These are phyloP conservation scores for Platichthys stellatus DNA, from an alignment of 2,113 vertebrate species.

Conservation along the genomic window DNA sequence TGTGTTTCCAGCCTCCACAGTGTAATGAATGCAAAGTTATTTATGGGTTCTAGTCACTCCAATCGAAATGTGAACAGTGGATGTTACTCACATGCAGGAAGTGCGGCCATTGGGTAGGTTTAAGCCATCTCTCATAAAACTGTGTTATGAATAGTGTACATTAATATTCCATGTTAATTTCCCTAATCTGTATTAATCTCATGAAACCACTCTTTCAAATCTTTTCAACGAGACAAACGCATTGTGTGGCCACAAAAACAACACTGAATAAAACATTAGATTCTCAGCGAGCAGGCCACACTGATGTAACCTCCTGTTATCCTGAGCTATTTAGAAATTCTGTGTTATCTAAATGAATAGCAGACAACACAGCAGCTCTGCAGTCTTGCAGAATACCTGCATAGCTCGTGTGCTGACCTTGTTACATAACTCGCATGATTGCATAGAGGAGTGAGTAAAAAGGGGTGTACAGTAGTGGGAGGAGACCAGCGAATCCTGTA, in stretches of 20 bases:
- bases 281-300: constrained; percentile 23
- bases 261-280: constrained; percentile 59
- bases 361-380: constrained; percentile 4
- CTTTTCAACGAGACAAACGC: constrained; percentile 17
- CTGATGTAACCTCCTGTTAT: constrained; percentile 46
- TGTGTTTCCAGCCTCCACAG: not conserved
- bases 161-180: not conserved
- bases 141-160: not conserved
- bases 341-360: constrained; percentile 34
- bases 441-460: constrained; percentile 32
- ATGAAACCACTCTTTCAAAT: constrained; percentile 5
- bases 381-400: constrained; percentile 32
- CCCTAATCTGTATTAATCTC: not conserved
- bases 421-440: constrained; percentile 40
- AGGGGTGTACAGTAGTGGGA: constrained; percentile 6
- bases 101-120: not conserved
- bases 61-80: not conserved
- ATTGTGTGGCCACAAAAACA: constrained; percentile 36
- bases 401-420: constrained; percentile 16
- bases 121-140: not conserved
- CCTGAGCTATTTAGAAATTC: constrained; percentile 26
- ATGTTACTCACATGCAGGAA: not conserved
- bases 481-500: constrained; percentile 1
- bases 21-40: constrained; percentile 15
- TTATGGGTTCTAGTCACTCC: not conserved